Conservation (phyloP, 2,888 invertebrate species). For the Thecocarcelia acutangulata region DNA sequence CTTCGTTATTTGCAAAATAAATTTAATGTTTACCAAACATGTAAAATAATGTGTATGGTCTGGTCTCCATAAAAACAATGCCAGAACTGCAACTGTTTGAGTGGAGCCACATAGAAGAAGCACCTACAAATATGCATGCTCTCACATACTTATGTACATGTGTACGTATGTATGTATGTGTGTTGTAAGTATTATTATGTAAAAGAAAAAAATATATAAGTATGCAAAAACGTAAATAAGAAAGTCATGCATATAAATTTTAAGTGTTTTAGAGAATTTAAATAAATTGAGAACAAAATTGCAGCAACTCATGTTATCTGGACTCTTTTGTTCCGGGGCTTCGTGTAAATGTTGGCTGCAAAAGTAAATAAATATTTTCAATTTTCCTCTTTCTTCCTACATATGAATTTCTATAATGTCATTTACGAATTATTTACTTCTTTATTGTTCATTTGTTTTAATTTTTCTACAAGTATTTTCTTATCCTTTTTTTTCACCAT, state of each 20-base stretch:
- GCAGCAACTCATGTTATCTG: constrained; percentile 64
- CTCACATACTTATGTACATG: neutral
- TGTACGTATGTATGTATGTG: neutral
- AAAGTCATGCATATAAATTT: constrained; percentile 51
- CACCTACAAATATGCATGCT: neutral
- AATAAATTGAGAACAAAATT: constrained; percentile 61
- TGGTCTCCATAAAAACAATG: neutral
- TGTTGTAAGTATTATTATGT: neutral
- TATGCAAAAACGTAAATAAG: constrained; percentile 20
- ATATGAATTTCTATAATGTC: constrained; percentile 22
- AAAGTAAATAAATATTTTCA: neutral
- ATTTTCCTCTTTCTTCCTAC: neutral
- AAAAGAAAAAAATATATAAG: neutral
- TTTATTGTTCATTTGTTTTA: constrained; percentile 55
- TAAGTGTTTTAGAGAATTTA: constrained; percentile 51
- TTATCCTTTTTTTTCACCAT: neutral
- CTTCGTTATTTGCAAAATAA: constrained; percentile 25
- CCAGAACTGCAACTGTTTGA: neutral
- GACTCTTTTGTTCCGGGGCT: neutral
- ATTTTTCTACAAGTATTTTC: constrained; percentile 28
- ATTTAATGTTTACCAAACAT: constrained; percentile 46
- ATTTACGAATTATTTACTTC: constrained; percentile 2
- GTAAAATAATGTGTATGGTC: constrained; percentile 55
- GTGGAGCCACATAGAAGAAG: constrained; percentile 8
- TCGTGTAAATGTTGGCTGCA: neutral